These are phyloP conservation scores for Osmerus eperlanus DNA, from an alignment of 2,113 vertebrate genomes.

Conservation along the genomic window DNA sequence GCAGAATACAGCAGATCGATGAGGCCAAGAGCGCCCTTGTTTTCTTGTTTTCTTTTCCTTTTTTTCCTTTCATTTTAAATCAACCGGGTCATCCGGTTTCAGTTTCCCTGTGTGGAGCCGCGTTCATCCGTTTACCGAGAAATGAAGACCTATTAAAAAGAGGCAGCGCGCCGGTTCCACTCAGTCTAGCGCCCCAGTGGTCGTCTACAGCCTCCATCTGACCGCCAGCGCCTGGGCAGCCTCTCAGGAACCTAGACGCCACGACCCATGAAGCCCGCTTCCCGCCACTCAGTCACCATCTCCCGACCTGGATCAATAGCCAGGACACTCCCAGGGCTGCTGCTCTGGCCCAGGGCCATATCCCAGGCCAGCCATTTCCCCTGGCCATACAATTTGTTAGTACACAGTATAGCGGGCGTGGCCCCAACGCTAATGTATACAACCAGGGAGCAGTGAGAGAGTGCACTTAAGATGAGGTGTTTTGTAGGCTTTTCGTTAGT, in stretches of 20 bases:
- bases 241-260: slow-evolving; percentile 61
- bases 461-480: slow-evolving; percentile 26
- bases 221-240: slow-evolving; percentile 52
- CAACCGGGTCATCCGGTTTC: slow-evolving; percentile 25
- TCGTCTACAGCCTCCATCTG: slow-evolving; percentile 45
- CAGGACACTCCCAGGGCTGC: slow-evolving; percentile 50
- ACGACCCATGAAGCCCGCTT: slow-evolving; percentile 40
- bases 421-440: background rate
- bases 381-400: background rate
- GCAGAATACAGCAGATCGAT: slow-evolving; percentile 19
- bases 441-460: slow-evolving; percentile 41
- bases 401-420: too few species aligned
- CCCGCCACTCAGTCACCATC: slow-evolving; percentile 58
- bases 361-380: slow-evolving; percentile 35
- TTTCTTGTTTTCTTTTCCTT: slow-evolving; percentile 7
- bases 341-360: slow-evolving; percentile 51
- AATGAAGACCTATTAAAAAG: slow-evolving; percentile 66
- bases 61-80: slow-evolving; percentile 38
- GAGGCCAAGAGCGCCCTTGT: slow-evolving; percentile 15
- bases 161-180: slow-evolving; percentile 66
- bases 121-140: slow-evolving; percentile 60
- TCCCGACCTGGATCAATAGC: slow-evolving; percentile 66
- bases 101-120: slow-evolving; percentile 45
- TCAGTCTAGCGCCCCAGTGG: slow-evolving; percentile 58
- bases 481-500: slow-evolving; percentile 16